Evolutionary conservation across 2,888 invertebrate genomes (phyloP).

Genomic region (Eurois occulta): DNA sequence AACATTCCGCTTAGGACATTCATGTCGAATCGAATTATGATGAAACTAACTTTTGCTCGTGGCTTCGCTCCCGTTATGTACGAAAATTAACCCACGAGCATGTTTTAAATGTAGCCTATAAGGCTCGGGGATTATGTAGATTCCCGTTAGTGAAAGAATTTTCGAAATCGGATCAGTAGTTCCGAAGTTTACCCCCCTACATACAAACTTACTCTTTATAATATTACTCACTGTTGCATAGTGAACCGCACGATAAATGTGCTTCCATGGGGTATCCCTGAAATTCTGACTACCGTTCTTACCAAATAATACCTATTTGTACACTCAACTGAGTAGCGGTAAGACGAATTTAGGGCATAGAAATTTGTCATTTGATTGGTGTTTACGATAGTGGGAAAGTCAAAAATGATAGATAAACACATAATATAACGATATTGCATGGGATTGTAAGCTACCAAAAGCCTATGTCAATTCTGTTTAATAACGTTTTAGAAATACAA

Average conservation of each 20-base stretch:
- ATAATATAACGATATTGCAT: not conserved
- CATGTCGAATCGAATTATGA: not conserved
- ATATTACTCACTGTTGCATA: too few relatives aligned
- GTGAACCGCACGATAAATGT: not conserved
- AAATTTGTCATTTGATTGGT: not conserved
- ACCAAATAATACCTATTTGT: not conserved
- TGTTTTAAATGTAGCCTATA: too few relatives aligned
- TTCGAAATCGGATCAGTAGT: too few relatives aligned
- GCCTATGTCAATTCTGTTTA: not conserved
- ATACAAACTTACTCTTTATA: too few relatives aligned
- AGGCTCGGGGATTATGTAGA: too few relatives aligned
- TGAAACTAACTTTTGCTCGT: too few relatives aligned
- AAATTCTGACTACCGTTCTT: not conserved
- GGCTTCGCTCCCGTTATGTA: too few relatives aligned
- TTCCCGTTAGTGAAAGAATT: too few relatives aligned
- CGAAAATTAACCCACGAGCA: too few relatives aligned
- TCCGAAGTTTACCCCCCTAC: too few relatives aligned
- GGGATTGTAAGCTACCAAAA: not conserved
- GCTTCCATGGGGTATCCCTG: not conserved
- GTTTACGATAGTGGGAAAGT: not conserved
- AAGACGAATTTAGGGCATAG: not conserved
- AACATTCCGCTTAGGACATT: not conserved
- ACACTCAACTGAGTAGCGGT: not conserved
- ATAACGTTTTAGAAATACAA: not conserved
- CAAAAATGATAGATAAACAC: not conserved